phyloP scores from a whole-genome alignment of 1,140 invertebrate species.

The Drosophila nasuta region DNA sequence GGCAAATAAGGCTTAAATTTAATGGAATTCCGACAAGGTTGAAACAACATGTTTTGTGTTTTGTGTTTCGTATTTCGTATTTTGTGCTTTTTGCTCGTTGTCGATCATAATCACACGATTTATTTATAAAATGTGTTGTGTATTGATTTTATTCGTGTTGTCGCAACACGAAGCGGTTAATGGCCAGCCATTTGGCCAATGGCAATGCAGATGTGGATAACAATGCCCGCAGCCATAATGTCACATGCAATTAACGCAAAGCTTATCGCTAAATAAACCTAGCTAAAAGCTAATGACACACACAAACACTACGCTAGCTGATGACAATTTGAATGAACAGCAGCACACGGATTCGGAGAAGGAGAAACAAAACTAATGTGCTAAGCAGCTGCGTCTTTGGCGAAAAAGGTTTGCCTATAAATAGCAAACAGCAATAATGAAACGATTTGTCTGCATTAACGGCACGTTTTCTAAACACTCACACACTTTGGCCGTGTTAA shows the following conservation, averaged over 20 bases:
- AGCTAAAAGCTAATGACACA: constrained; percentile 20
- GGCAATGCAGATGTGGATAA: constrained; percentile 6
- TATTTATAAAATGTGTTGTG: constrained; percentile 5
- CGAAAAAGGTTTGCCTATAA: constrained; percentile 6
- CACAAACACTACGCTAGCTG: neutral
- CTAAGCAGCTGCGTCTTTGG: neutral
- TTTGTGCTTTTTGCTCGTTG: neutral
- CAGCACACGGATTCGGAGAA: neutral
- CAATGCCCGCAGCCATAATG: constrained; percentile 22
- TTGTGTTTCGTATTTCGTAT: neutral
- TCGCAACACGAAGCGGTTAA: constrained; percentile 26
- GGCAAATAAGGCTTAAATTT: neutral
- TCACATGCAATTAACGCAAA: constrained; percentile 30
- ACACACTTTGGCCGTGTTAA: constrained; percentile 15
- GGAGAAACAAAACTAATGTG: neutral
- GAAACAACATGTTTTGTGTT: neutral
- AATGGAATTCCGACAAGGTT: neutral
- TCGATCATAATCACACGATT: constrained; percentile 23
- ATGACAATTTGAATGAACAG: constrained; percentile 22
- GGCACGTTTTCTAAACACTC: constrained; percentile 22
- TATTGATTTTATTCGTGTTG: constrained; percentile 10
- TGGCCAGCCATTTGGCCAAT: constrained; percentile 10
- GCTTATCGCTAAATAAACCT: constrained; percentile 27
- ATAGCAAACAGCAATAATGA: constrained; percentile 15
- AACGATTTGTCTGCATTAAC: constrained; percentile 39